Conservation (phyloP, 2,113 vertebrate species). For the Hiodon alosoides region DNA sequence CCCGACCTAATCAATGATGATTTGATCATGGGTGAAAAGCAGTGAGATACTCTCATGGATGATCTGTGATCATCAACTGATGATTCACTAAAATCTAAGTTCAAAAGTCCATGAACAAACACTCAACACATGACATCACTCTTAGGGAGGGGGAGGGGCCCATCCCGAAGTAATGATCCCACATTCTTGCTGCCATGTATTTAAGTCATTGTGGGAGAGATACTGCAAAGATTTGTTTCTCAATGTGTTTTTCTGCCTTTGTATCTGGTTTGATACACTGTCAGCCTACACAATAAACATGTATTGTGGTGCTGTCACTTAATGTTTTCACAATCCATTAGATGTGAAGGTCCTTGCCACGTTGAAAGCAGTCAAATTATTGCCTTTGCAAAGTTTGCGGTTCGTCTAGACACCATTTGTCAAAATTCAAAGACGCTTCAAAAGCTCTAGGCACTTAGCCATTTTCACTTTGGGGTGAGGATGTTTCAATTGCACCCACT, state of each 20-base stretch:
- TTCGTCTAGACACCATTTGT: constrained; percentile 21
- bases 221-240: background rate
- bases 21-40: background rate
- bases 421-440: constrained; percentile 11
- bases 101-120: background rate
- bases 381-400: background rate
- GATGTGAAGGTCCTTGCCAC: constrained; percentile 11
- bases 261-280: background rate
- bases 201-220: background rate
- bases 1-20: background rate
- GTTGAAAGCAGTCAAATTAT: constrained; percentile 21
- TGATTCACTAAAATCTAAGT: constrained; percentile 8
- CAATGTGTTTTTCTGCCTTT: background rate
- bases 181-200: background rate
- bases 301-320: constrained; percentile 24
- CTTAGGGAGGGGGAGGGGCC: background rate
- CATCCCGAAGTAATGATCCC: background rate
- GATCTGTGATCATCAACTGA: background rate
- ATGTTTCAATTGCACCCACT: background rate
- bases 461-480: constrained; percentile 1
- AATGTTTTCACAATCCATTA: constrained; percentile 20
- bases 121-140: constrained; percentile 1
- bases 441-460: constrained; percentile 1
- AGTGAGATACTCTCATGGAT: background rate
- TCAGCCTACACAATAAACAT: constrained; percentile 19